Evolutionary conservation across 2,113 vertebrate species (phyloP).

Genomic region (Brienomyrus brachyistius): DNA sequence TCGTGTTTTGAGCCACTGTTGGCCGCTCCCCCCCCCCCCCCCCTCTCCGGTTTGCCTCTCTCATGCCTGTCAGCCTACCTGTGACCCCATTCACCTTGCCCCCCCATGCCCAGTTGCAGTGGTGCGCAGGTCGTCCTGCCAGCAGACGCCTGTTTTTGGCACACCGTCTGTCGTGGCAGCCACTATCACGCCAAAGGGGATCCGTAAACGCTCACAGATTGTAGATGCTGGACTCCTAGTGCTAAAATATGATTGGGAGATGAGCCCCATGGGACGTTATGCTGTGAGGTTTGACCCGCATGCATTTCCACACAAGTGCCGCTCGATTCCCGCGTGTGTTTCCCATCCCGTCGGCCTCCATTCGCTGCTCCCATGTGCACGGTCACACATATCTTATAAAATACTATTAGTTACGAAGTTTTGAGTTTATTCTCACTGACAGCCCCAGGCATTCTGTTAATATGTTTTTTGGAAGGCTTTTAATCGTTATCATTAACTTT

Average conservation of each 20-base stretch:
- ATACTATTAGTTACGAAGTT: neutral
- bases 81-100: neutral
- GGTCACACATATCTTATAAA: neutral
- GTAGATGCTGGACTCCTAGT: neutral
- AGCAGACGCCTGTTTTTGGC: neutral
- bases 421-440: neutral
- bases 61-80: neutral
- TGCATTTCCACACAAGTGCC: neutral
- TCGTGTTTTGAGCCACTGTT: neutral
- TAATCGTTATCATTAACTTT: neutral
- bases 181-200: neutral
- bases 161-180: neutral
- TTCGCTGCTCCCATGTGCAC: neutral
- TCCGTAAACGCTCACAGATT: neutral
- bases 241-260: neutral
- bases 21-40: neutral
- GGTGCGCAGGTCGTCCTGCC: neutral
- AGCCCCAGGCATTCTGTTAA: neutral
- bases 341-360: neutral
- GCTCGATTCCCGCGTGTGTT: neutral
- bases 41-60: neutral
- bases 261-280: neutral
- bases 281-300: neutral
- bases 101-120: neutral
- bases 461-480: neutral